Conservation (phyloP, 2,888 invertebrate species). For the Bruchidius siliquastri region DNA sequence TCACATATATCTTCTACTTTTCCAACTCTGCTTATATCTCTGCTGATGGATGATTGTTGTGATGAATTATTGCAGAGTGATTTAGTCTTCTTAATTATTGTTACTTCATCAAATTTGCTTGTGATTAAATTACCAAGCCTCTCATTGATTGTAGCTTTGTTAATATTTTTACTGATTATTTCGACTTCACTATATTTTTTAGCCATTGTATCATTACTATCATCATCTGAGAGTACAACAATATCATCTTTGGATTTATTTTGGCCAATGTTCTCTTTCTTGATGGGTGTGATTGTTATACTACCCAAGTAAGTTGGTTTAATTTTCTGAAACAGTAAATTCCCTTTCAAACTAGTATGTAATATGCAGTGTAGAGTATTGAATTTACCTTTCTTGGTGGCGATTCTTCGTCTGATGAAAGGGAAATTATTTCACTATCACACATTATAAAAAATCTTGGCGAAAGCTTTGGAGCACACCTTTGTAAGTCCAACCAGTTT, state of each 20-base stretch:
- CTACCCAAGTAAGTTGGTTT: conserved; percentile 4
- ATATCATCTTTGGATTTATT: conserved; percentile 14
- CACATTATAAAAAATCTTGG: neutral
- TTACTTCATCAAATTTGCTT: neutral
- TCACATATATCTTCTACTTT: neutral
- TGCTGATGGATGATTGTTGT: neutral
- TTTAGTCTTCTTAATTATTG: neutral
- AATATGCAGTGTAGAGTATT: neutral
- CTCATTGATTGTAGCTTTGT: neutral
- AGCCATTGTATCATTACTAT: neutral
- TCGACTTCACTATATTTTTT: neutral
- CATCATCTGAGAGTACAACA: neutral
- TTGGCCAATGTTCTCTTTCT: conserved; percentile 8
- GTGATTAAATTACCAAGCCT: neutral
- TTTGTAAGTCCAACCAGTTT: too few species aligned
- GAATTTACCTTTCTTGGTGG: conserved; percentile 2
- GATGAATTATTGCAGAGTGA: neutral
- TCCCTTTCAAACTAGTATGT: too few species aligned
- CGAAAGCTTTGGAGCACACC: too few species aligned
- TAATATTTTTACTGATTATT: neutral
- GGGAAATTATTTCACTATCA: neutral
- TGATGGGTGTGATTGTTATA: conserved; percentile 8
- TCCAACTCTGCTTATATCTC: neutral
- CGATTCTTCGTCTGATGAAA: conserved; percentile 1
- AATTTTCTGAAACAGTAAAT: conserved; percentile 11